Percentiles rank a stretch among this genome's conserved stretches.
Conservation (phyloP, 2,113 vertebrate species). For the Lipophrys pholis region DNA sequence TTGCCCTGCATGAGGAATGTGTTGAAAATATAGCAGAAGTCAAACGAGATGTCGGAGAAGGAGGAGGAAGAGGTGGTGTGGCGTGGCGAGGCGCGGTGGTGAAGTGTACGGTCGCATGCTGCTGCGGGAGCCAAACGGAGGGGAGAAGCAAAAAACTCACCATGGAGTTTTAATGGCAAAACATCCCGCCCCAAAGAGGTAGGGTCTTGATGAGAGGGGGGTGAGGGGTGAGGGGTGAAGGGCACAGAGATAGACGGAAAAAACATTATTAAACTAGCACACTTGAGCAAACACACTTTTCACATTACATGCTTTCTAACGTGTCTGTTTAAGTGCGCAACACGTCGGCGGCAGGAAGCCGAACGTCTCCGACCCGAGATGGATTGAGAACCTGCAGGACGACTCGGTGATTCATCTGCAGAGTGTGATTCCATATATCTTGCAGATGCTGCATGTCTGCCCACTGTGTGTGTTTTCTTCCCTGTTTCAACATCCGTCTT, state of each 20-base stretch:
- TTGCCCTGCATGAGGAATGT: conserved; percentile 25
- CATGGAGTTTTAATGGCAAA: conserved; percentile 99
- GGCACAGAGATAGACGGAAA: conserved; percentile 94
- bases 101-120: conserved; percentile 65
- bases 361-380: conserved; percentile 60
- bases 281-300: conserved; percentile 78
- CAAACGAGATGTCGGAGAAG: conserved; percentile 47
- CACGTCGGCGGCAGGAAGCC: conserved; percentile 66
- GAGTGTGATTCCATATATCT: conserved; percentile 72
- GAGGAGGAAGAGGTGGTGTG: conserved; percentile 60
- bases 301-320: conserved; percentile 72
- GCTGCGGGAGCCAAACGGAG: conserved; percentile 58
- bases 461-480: conserved; percentile 20
- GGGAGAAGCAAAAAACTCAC: conserved; percentile 94
- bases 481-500: conserved; percentile 52
- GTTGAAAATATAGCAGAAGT: conserved; percentile 69
- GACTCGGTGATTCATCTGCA: conserved; percentile 62
- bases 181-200: conserved; percentile 99
- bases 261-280: conserved; percentile 86
- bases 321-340: conserved; percentile 75
- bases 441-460: conserved; percentile 55
- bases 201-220: conserved; percentile 91
- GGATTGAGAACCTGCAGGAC: conserved; percentile 67
- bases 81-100: conserved; percentile 1
- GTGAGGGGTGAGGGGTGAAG: conserved; percentile 8